Conservation (phyloP, 2,113 vertebrate species). For the Nannospalax galili region DNA sequence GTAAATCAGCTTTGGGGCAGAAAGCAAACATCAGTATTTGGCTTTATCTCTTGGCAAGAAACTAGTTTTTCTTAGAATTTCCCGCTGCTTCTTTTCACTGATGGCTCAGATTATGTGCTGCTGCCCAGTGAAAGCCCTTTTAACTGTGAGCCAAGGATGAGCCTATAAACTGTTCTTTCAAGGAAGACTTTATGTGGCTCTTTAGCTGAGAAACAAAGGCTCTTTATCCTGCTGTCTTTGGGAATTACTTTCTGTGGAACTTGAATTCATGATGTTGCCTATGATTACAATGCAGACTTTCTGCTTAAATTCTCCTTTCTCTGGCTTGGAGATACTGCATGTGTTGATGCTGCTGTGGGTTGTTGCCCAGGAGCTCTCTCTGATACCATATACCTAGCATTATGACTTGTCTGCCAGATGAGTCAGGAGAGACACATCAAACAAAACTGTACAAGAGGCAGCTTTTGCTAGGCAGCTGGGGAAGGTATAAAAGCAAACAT, state of each 20-base stretch:
- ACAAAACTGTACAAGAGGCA: conserved; percentile 61
- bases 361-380: conserved; percentile 64
- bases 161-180: conserved; percentile 29
- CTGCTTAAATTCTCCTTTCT: conserved; percentile 56
- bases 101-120: conserved; percentile 6
- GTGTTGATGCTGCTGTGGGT: conserved; percentile 54
- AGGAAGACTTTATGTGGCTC: conserved; percentile 59
- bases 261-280: conserved; percentile 61
- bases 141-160: conserved; percentile 38
- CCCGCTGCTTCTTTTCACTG: not conserved
- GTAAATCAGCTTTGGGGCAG: conserved; percentile 43
- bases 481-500: conserved; percentile 32
- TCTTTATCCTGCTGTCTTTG: conserved; percentile 71
- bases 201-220: conserved; percentile 56
- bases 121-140: conserved; percentile 52
- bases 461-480: conserved; percentile 61
- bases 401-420: conserved; percentile 65
- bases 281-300: conserved; percentile 61
- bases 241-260: conserved; percentile 71
- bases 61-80: conserved; percentile 36
- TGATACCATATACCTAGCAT: conserved; percentile 63
- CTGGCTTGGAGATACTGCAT: conserved; percentile 56
- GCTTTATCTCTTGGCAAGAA: conserved; percentile 23
- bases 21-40: conserved; percentile 9
- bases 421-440: conserved; percentile 55